phyloP scores from a whole-genome alignment of 35 echinoderm and acorn worm genomes.

The Anneissia japonica region DNA sequence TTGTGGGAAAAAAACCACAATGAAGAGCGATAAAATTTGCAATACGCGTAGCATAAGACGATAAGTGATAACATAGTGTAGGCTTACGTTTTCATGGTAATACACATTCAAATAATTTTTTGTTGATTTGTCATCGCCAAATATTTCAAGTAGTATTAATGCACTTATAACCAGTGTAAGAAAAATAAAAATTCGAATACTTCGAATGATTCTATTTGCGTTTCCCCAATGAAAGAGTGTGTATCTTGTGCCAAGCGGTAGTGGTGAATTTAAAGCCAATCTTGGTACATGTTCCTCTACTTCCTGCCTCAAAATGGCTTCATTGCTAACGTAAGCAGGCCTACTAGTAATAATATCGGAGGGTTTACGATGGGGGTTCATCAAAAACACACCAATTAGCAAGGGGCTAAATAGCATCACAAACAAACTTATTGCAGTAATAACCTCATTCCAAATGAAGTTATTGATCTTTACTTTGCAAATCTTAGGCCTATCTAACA shows the following conservation, averaged over 20 bases:
- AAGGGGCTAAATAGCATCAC: neutral
- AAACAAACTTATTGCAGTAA: neutral
- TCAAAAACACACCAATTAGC: neutral
- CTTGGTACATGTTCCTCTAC: neutral
- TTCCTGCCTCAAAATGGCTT: neutral
- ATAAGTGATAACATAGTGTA: too few species aligned
- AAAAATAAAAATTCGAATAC: neutral
- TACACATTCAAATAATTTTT: too few species aligned
- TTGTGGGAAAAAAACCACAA: neutral
- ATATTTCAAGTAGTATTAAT: neutral
- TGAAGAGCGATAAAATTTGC: neutral
- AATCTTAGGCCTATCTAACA: neutral
- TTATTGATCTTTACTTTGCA: neutral
- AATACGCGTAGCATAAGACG: too few species aligned
- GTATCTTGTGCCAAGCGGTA: neutral
- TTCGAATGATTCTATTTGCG: neutral
- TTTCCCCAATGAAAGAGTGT: neutral
- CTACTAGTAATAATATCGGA: neutral
- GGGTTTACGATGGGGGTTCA: neutral
- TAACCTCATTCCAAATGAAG: neutral
- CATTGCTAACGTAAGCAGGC: neutral
- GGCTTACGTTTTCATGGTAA: too few species aligned
- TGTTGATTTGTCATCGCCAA: too few species aligned
- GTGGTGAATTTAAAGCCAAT: neutral
- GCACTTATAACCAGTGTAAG: neutral